Conservation (phyloP, 1,140 invertebrate species). For the Gonioctena quinquepunctata region DNA sequence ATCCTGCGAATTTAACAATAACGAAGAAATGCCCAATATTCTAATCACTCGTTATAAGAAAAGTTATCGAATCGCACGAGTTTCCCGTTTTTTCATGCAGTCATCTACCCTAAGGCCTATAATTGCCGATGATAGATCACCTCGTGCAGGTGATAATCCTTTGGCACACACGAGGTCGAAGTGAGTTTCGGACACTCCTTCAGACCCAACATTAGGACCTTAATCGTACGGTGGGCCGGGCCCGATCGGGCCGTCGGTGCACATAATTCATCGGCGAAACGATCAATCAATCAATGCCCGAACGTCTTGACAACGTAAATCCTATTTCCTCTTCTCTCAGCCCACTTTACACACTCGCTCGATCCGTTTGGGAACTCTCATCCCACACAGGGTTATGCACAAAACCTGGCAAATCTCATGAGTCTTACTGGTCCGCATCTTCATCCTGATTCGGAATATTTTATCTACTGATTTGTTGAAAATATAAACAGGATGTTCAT, state of each 20-base stretch:
- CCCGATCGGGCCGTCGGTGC: constrained; percentile 21
- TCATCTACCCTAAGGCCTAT: background rate
- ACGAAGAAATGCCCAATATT: too few relatives aligned
- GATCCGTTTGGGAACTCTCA: background rate
- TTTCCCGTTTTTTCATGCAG: background rate
- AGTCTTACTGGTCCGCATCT: too few relatives aligned
- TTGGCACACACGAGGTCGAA: constrained; percentile 11
- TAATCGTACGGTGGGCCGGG: constrained; percentile 1
- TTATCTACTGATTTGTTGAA: too few relatives aligned
- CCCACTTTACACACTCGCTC: constrained; percentile 1
- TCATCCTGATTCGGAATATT: too few relatives aligned
- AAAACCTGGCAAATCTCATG: too few relatives aligned
- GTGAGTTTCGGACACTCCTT: constrained; percentile 25
- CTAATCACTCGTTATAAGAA: too few relatives aligned
- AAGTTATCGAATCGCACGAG: too few relatives aligned
- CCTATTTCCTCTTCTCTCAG: constrained; percentile 20
- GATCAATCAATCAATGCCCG: constrained; percentile 32
- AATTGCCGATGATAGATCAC: constrained; percentile 24
- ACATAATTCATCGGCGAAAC: constrained; percentile 29
- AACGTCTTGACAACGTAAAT: constrained; percentile 34
- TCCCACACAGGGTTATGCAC: background rate
- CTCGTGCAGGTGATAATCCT: constrained; percentile 28
- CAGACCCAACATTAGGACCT: constrained; percentile 1
- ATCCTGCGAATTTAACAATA: too few relatives aligned
- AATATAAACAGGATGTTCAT: too few relatives aligned